phyloP scores from a whole-genome alignment of 2,888 invertebrate genomes.

The Sinhomidia bicolor region DNA sequence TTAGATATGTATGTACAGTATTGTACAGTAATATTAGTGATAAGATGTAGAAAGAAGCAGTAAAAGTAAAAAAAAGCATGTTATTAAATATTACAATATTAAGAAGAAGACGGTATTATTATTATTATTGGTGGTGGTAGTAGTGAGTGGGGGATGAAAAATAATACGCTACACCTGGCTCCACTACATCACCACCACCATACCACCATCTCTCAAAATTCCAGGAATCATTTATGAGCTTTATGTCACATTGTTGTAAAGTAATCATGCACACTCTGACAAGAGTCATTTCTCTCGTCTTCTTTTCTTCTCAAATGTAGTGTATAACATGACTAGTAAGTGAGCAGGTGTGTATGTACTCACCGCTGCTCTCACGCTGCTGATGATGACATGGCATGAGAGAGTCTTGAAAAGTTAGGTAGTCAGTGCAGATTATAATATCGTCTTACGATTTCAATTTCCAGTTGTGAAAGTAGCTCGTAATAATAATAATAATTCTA shows the following conservation, averaged over 20 bases:
- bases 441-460: neutral
- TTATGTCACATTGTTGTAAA: slow-evolving; percentile 32
- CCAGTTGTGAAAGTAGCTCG: neutral
- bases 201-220: slow-evolving; percentile 11
- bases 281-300: slow-evolving; percentile 3
- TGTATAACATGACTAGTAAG: too few relatives aligned
- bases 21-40: neutral
- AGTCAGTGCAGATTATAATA: neutral
- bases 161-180: slow-evolving; percentile 37
- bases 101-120: neutral
- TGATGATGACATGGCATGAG: neutral
- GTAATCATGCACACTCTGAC: slow-evolving; percentile 30
- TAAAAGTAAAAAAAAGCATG: neutral
- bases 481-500: neutral
- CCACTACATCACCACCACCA: neutral
- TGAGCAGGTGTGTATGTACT: too few relatives aligned
- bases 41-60: neutral
- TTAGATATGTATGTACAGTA: neutral
- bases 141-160: too few relatives aligned
- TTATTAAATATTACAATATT: neutral
- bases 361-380: neutral
- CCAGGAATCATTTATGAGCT: slow-evolving; percentile 1
- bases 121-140: too few relatives aligned
- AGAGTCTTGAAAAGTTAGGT: neutral
- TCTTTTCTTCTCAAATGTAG: neutral